Base-by-base conservation (phyloP, 1,140 invertebrate genomes). In the Drosophila orena region DNA sequence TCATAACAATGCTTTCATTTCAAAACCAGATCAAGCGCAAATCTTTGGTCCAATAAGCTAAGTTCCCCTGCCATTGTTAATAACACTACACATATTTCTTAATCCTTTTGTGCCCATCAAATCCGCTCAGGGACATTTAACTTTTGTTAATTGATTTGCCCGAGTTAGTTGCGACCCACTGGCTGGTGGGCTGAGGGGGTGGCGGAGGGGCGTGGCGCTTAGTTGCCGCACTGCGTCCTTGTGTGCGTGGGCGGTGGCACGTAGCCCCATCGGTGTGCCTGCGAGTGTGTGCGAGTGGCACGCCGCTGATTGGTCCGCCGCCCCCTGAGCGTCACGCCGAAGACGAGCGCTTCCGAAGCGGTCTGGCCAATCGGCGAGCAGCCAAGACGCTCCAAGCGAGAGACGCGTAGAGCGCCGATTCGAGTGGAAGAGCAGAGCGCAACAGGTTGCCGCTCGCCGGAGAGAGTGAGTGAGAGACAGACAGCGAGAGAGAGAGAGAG, bases 261-360 rank as follows among this genome's bases (percentile, higher is more conserved):
- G 44, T 27, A 34, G 14, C 8, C 27, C n/a, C 47, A 6, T 34
- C 27, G n/a, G 24, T 20, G 50, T 27, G 10, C 4, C 49, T 55
- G 58, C 4, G 20, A 11, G 50, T 52, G 30, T 52, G 15, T 35
- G 49, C 11, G 2, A 11, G 15, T 2, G n/a, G 17, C 5, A 4
- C 11, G 37, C 4, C 11, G 27, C 37, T 30, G 37, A 62, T 62
- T 62, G 59, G 59, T 15, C 27, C 24, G 17, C 37, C 17, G 37
- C 27, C 37, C 14, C 7, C 37, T 59, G 54, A 62, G 55, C 24
- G 17, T 22, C 27, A 15, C 37, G 30, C 59, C 59, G n/a, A 11
- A 62, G 57, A 58, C 59, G 59, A 62, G 24, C 54, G 54, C 20
- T 12, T 35, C 58, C 59, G 59, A 62, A 62, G 59, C 54, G 14